These are phyloP conservation scores for Leucophenga maculata DNA, from an alignment of 2,888 invertebrate species.

Conservation along the genomic window DNA sequence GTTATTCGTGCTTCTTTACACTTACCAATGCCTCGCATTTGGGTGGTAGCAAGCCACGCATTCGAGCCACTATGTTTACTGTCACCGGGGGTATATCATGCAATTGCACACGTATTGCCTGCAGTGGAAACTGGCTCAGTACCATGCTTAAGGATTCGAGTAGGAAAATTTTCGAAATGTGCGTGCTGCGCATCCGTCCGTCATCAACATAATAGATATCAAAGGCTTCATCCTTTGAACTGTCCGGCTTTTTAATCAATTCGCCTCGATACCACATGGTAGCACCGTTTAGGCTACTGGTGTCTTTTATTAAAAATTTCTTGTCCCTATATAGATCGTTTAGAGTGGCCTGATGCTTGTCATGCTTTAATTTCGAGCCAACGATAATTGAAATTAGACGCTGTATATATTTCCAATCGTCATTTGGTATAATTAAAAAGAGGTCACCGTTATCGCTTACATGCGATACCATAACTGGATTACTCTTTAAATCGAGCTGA, in stretches of 20 bases:
- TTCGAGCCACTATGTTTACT: conserved; percentile 74
- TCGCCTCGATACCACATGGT: conserved; percentile 73
- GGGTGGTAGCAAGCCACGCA: conserved; percentile 76
- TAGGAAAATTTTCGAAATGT: conserved; percentile 72
- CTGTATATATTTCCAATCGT: conserved; percentile 68
- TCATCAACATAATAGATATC: conserved; percentile 75
- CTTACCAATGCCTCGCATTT: conserved; percentile 72
- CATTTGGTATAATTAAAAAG: conserved; percentile 65
- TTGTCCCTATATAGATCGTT: conserved; percentile 68
- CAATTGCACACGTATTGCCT: conserved; percentile 76
- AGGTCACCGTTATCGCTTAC: conserved; percentile 68
- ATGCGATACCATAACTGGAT: conserved; percentile 65
- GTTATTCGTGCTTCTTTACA: too few species aligned
- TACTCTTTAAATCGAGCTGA: conserved; percentile 60
- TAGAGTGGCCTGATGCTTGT: conserved; percentile 64
- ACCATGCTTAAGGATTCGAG: conserved; percentile 75
- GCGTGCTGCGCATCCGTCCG: conserved; percentile 73
- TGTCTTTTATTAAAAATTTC: conserved; percentile 73
- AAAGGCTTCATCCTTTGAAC: conserved; percentile 69
- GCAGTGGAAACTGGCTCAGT: conserved; percentile 75
- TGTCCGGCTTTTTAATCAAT: conserved; percentile 67
- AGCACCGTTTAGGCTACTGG: conserved; percentile 52
- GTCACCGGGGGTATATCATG: conserved; percentile 75
- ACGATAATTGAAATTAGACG: conserved; percentile 50
- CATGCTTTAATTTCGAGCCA: conserved; percentile 63